Base-by-base conservation (phyloP, 2,888 invertebrate species). In the Hoplodrina ambigua region DNA sequence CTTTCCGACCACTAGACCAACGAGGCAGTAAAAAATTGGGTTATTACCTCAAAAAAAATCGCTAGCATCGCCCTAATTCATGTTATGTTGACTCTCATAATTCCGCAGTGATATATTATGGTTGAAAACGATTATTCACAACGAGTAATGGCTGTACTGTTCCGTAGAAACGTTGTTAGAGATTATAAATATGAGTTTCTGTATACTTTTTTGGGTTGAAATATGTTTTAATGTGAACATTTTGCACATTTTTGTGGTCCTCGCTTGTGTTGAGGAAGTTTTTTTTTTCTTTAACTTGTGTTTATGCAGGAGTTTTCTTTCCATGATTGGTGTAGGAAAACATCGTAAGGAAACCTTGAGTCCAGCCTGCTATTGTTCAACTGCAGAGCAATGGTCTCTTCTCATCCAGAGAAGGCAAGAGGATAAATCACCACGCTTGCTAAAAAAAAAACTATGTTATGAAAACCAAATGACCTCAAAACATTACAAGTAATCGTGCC, bases 81-180 rank as follows among this genome's bases (percentile, higher is more conserved):
- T 77, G 64, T 72, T 67, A 20, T 67, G 84, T 83, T 69, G 60
- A 81, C 72, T 82, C 69, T 60, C 58, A 67, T 83, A 70, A 83
- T 69, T 30, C 64, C 66, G 7, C 37, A 13, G 68, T 71, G 84
- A 82, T 69, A 72, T 78, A 82, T 78, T 55, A 30, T 66, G 70
- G 70, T 57, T 64, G 50, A 60, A 72, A 68, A 56, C 78, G 72
- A 72, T 83, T 72, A 78, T 81, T 82, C 78, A 74, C 53, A 33
- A 74, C 74, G 78, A 83, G 70, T 75, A 70, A 82, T 74, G 72
- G 58, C 37, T 59, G 68, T 56, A 60, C 66, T 68, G 71, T 65
- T 65, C 60, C 37, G 53, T 33, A 55, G 50, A 33, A 60, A 61
- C 57, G 70, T 69, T 75, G 56, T 72, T 57, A 13, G 41, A 70